Conservation (phyloP, 2,888 invertebrate genomes). For the Cotesia congregata region DNA sequence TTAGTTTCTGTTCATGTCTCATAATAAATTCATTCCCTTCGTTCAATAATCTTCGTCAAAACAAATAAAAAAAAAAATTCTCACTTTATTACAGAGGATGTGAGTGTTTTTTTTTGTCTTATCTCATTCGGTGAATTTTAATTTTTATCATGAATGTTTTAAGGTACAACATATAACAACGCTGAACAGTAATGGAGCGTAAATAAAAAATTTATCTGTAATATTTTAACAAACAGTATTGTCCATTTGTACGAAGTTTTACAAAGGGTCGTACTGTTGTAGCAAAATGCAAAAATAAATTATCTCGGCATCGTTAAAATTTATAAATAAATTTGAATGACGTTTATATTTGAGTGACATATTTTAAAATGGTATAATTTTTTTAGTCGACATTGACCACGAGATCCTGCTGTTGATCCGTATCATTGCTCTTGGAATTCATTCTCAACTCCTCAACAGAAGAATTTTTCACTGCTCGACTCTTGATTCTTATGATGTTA, state of each 20-base stretch:
- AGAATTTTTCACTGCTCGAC: conserved; percentile 32
- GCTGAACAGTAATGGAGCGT: not conserved
- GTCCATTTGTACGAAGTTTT: not conserved
- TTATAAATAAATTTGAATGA: not conserved
- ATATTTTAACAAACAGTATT: not conserved
- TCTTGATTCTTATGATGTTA: conserved; percentile 43
- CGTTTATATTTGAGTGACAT: conserved; percentile 17
- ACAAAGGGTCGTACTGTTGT: not conserved
- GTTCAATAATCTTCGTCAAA: too few species aligned
- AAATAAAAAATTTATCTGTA: not conserved
- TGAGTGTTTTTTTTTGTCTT: not conserved
- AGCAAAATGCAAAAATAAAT: not conserved
- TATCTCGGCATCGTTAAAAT: not conserved
- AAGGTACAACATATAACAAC: not conserved
- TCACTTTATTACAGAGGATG: not conserved
- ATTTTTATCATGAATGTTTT: not conserved
- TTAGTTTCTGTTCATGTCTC: too few species aligned
- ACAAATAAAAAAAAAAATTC: too few species aligned
- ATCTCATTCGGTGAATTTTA: not conserved
- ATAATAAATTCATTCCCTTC: too few species aligned
- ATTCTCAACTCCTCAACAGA: conserved; percentile 24
- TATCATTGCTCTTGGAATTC: conserved; percentile 29
- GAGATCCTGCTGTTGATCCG: conserved; percentile 31
- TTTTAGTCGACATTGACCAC: conserved; percentile 24
- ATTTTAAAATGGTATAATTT: conserved; percentile 44